These are phyloP conservation scores for Harpalus rubripes DNA, from an alignment of 2,888 invertebrate genomes.

Conservation along the genomic window DNA sequence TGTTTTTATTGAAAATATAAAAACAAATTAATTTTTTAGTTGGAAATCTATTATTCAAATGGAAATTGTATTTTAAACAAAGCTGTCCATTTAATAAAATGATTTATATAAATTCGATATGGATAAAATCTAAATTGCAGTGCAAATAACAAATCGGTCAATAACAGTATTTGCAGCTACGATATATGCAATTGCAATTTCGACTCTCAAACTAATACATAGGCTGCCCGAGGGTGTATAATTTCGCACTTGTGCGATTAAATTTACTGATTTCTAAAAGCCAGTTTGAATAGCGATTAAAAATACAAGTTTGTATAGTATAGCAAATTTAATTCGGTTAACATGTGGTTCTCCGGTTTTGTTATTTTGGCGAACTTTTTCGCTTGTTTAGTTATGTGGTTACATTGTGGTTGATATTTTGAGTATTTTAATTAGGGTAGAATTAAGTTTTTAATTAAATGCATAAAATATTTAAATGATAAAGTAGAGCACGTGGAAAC, in stretches of 20 bases:
- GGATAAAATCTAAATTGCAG: not conserved
- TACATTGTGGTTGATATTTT: conserved; percentile 30
- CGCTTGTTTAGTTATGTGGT: conserved; percentile 14
- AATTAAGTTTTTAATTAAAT: conserved; percentile 45
- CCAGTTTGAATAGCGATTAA: conserved; percentile 5
- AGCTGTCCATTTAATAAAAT: conserved; percentile 9
- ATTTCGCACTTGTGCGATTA: conserved; percentile 3
- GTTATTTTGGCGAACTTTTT: conserved; percentile 16
- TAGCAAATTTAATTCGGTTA: conserved; percentile 6
- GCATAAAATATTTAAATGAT: conserved; percentile 31
- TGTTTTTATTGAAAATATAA: not conserved
- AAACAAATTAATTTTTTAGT: not conserved
- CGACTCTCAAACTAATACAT: not conserved
- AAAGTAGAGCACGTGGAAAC: conserved; percentile 13
- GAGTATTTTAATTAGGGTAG: conserved; percentile 36
- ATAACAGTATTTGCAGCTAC: not conserved
- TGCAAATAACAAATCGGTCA: not conserved
- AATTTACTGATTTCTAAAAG: conserved; percentile 7
- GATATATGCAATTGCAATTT: no score
- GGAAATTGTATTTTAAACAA: not conserved
- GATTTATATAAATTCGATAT: not conserved
- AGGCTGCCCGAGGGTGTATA: not conserved
- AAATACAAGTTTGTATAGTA: not conserved
- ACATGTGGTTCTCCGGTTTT: conserved; percentile 22
- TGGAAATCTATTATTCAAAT: not conserved